A percentile compares a stretch with the other conserved stretches of the same genome.
These are phyloP conservation scores for Eupeodes latifasciatus DNA, from an alignment of 2,888 invertebrate species.

Conservation along the genomic window DNA sequence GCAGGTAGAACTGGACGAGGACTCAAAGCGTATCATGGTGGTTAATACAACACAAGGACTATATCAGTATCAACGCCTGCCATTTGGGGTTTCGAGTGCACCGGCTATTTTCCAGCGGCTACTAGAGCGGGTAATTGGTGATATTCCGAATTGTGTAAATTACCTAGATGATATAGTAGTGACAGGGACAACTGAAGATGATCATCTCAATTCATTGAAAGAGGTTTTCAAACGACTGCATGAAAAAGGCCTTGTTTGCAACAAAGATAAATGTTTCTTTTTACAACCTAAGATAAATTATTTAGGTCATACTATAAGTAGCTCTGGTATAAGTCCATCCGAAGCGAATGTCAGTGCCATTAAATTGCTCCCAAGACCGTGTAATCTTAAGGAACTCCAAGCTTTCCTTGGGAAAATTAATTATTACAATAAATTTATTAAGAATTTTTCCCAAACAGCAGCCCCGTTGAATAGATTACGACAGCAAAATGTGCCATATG, in stretches of 20 bases:
- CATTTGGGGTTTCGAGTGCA: conserved; percentile 63
- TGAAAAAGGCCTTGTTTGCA: not conserved
- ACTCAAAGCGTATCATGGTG: not conserved
- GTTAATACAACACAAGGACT: conserved; percentile 22
- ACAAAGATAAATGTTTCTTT: conserved; percentile 2
- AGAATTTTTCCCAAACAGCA: not conserved
- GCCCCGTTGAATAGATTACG: not conserved
- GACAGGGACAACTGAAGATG: not conserved
- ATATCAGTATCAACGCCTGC: conserved; percentile 63
- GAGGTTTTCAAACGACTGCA: conserved; percentile 25
- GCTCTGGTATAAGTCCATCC: conserved; percentile 2
- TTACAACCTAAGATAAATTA: not conserved
- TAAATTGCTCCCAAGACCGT: not conserved
- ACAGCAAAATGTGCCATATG: conserved; percentile 46
- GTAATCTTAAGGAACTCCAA: conserved; percentile 26
- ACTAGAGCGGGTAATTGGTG: conserved; percentile 57
- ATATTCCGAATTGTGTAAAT: conserved; percentile 26
- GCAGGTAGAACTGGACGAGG: conserved; percentile 16
- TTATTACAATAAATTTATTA: conserved; percentile 45
- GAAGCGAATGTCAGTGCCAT: conserved; percentile 12
- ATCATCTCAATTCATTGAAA: not conserved
- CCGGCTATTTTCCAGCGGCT: conserved; percentile 61
- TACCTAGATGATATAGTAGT: conserved; percentile 50
- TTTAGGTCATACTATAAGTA: not conserved
- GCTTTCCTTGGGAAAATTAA: conserved; percentile 40